Evolutionary conservation across 2,113 vertebrate genomes (phyloP).

Genomic region (Stercorarius parasiticus): DNA sequence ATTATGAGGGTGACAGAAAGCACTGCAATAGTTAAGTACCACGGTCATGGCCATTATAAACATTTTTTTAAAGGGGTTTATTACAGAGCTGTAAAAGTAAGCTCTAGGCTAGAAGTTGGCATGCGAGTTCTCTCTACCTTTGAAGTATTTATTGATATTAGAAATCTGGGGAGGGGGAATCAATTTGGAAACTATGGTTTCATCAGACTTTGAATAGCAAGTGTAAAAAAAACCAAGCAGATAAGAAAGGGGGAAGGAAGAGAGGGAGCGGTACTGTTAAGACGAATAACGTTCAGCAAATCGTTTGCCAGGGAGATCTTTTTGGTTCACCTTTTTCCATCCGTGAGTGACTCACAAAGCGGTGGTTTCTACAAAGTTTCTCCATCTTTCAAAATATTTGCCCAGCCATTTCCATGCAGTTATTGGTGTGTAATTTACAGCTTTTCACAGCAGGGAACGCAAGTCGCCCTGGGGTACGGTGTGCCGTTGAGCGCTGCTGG

Average conservation of each 20-base stretch:
- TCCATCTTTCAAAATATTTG: slow-evolving; percentile 39
- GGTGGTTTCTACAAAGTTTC: slow-evolving; percentile 4
- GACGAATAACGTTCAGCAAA: background rate
- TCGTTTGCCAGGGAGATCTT: background rate
- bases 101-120: slow-evolving; percentile 48
- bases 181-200: slow-evolving; percentile 35
- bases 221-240: background rate
- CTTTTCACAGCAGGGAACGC: background rate
- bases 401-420: slow-evolving; percentile 51
- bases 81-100: slow-evolving; percentile 58
- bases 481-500: background rate
- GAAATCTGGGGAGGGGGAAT: background rate
- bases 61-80: slow-evolving; percentile 48
- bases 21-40: slow-evolving; percentile 42
- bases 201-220: background rate
- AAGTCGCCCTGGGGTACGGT: background rate
- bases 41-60: slow-evolving; percentile 41
- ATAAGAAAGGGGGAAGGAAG: background rate
- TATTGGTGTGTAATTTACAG: slow-evolving; percentile 50
- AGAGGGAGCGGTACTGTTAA: accelerated
- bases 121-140: background rate
- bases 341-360: background rate
- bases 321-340: background rate
- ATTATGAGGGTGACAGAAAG: slow-evolving; percentile 2
- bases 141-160: slow-evolving; percentile 56